A percentile compares a stretch with the other conserved stretches of the same genome.
phyloP scores from a whole-genome alignment of 2,113 vertebrate species.

The Catharus minimus region DNA sequence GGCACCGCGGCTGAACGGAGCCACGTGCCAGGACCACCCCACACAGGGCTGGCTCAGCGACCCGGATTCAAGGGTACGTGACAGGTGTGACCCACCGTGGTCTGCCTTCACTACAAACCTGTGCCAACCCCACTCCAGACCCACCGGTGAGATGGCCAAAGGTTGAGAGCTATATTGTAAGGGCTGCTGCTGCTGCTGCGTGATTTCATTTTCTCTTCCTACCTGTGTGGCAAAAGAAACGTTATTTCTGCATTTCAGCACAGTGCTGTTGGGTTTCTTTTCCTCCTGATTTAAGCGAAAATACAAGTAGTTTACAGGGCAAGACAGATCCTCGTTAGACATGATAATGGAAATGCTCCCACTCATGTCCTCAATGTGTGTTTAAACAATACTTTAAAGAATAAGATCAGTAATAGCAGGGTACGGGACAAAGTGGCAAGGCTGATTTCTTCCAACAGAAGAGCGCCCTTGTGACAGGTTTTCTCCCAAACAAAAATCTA shows the following conservation, averaged over 20 bases:
- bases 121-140: neutral
- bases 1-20: neutral
- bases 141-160: neutral
- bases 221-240: neutral
- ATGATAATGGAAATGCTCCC: constrained; percentile 40
- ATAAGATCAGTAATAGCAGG: constrained; percentile 84
- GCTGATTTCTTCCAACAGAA: constrained; percentile 34
- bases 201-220: neutral
- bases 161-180: neutral
- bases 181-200: neutral
- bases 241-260: constrained; percentile 17
- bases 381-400: constrained; percentile 71
- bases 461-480: constrained; percentile 36
- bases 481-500: constrained; percentile 59
- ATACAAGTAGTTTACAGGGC: constrained; percentile 31
- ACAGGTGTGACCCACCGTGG: fast-evolving
- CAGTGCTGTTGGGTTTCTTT: neutral
- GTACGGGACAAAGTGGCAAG: constrained; percentile 77
- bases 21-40: no score
- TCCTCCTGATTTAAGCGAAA: neutral
- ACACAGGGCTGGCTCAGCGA: neutral
- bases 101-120: neutral
- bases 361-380: constrained; percentile 2
- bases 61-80: fast-evolving
- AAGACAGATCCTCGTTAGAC: constrained; percentile 14